Evolutionary conservation across 1,140 invertebrate genomes (phyloP), one percentile per base, ranked within the genome.

Genomic region (Bombus turneri): DNA sequence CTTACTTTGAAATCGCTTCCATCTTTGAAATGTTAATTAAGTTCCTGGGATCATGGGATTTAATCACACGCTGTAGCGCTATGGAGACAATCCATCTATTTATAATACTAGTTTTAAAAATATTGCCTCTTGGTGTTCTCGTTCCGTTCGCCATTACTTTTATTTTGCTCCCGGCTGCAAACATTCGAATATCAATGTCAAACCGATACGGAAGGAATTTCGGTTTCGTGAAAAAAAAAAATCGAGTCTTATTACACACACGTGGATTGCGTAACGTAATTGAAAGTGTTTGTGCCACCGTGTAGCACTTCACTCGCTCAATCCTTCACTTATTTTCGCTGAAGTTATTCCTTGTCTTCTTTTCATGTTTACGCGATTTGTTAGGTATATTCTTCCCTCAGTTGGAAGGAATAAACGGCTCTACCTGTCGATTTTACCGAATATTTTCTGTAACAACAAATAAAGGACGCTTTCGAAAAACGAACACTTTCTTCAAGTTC

Each of bases 351-450:
- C 5, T 47, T 28, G n/a, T 13, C 37, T 25, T 31, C 31, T 71
- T 41, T 47, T 37, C 8, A 10, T 41, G 3, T 31, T 77, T 22
- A 1, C 18, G n/a, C 18, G 10, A 9, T 25, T 28, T 28, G 15
- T 2, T 8, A 31, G 25, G 25, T 13, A 68, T 68, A 1, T 37
- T 43, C 25, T 41, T 59, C 10, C 47, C 9, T 39, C 12, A 10
- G 6, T 22, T 47, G 31, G 37, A 72, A 22, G 18, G 12, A 43
- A 31, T 25, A 83, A n/a, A 10, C 34, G 15, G 39, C 62, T 86
- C 12, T 74, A 31, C 25, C 72, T 39, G 5, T 22, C 37, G 37
- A 69, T 83, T 82, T 82, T 47, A 72, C 41, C 31, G 31, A 81
- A 66, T 80, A 81, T 66, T 28, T 47, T 68, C 4, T 62, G 59